These are phyloP conservation scores for Eupithecia pulchellata DNA, from an alignment of 2,888 invertebrate species.

Conservation along the genomic window DNA sequence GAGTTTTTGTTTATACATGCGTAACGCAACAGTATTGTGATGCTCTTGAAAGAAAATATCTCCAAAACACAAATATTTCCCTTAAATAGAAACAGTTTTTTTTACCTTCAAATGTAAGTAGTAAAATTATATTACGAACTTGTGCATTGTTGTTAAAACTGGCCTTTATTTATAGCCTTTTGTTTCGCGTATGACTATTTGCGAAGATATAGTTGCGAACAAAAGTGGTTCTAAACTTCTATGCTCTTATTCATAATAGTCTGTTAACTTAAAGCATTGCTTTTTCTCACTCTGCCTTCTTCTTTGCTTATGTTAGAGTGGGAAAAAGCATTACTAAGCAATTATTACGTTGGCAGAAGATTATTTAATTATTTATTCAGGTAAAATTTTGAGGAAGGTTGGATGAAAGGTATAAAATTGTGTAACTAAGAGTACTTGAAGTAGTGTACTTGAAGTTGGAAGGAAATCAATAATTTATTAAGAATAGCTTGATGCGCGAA, in stretches of 20 bases:
- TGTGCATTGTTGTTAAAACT: slow-evolving; percentile 40
- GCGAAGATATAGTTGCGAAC: slow-evolving; percentile 28
- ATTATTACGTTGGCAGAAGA: too few species aligned
- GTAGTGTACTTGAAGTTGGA: not conserved
- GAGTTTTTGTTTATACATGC: not conserved
- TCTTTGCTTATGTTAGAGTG: too few species aligned
- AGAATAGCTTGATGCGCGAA: not conserved
- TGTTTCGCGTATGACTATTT: slow-evolving; percentile 42
- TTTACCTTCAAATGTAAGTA: not conserved
- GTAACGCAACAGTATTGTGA: not conserved
- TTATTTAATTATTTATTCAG: too few species aligned
- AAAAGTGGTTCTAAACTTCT: not conserved
- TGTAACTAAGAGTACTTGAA: too few species aligned
- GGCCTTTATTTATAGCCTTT: slow-evolving; percentile 43
- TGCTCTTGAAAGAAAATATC: not conserved
- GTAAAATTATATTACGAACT: slow-evolving; percentile 8
- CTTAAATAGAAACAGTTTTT: not conserved
- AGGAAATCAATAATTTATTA: not conserved
- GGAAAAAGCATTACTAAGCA: too few species aligned
- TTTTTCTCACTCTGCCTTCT: too few species aligned
- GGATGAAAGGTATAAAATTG: too few species aligned
- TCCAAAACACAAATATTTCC: not conserved
- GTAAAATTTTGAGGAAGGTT: too few species aligned
- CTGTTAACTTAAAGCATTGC: too few species aligned
- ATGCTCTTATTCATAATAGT: too few species aligned